Conservation (phyloP, 2,797 vertebrate species). For the Gymnocypris eckloni region DNA sequence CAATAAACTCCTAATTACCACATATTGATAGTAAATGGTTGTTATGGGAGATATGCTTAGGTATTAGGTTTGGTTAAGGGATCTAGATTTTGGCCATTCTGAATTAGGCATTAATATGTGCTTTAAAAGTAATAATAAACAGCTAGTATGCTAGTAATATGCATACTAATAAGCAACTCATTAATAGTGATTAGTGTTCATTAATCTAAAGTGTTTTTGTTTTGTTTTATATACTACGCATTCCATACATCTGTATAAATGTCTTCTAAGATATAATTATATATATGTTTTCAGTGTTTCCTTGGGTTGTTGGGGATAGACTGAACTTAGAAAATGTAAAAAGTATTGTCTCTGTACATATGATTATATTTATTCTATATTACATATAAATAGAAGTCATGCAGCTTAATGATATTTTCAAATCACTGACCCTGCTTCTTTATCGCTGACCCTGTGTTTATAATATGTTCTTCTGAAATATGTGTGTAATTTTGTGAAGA, state of each 20-base stretch:
- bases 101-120: background rate
- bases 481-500: background rate
- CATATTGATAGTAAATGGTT: background rate
- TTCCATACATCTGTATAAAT: no score
- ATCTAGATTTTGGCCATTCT: background rate
- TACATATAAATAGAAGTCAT: background rate
- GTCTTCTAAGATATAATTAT: no score
- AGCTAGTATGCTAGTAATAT: background rate
- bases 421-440: background rate
- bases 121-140: background rate
- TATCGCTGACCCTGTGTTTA: background rate
- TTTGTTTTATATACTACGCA: no score
- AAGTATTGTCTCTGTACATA: no score
- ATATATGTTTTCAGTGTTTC: background rate
- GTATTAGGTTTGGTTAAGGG: background rate
- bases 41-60: background rate
- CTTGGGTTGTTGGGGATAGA: background rate
- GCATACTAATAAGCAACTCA: background rate
- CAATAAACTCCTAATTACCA: background rate
- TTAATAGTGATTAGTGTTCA: background rate
- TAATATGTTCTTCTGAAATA: background rate
- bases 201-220: no score
- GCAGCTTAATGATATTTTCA: background rate
- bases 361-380: background rate
- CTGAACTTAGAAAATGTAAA: background rate